Evolutionary conservation across 2,797 vertebrate species (phyloP), one percentile per base, ranked within the genome.

Genomic region (Triplophysa bombifrons): DNA sequence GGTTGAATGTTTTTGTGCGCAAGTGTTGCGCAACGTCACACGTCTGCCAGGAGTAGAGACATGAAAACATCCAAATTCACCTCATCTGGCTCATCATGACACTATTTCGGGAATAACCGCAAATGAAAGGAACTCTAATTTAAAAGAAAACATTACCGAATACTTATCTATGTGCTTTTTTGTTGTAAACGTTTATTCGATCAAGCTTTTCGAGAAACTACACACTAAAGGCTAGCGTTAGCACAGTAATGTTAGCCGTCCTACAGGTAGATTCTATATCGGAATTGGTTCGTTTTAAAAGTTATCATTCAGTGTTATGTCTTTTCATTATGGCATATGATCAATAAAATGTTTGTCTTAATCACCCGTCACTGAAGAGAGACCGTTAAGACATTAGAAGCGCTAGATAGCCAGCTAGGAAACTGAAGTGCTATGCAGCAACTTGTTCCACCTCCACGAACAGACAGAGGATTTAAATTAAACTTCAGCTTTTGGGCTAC

Each of bases 401-500:
- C 22, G 48, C 61, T 66, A 46, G 70, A 66, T 80, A 80, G 70
- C 77, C 77, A 22, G 77, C 60, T 79, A 79, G 17, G 53, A 41
- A 58, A 71, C 48, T 65, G 16, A 20, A 20, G 68, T 72, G 77
- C 60, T 79, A 79, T 71, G 69, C 50, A 44, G 41, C 22, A 48
- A 56, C 69, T 80, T 56, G 60, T 30, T 25, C 27, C 44, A 63
- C 14, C 44, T 77, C 19, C 76, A 4, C 16, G n/a, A 25, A 41
- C 19, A n/a, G 17, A 41, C 30, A 20, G 44, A 41, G 16, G 5
- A 16, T 34, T 9, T 70, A 7, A 16, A 64, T 41, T 16, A 69
- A 64, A 16, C 65, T 53, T 44, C 55, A 74, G 64, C 61, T 46
- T 63, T 63, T 44, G n/a, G 63, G n/a, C 12, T n/a, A 9, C 51